A percentile compares a stretch with the other conserved stretches of the same genome.
Evolutionary conservation across 2,113 vertebrate genomes (phyloP).

Genomic region (Peromyscus leucopus): DNA sequence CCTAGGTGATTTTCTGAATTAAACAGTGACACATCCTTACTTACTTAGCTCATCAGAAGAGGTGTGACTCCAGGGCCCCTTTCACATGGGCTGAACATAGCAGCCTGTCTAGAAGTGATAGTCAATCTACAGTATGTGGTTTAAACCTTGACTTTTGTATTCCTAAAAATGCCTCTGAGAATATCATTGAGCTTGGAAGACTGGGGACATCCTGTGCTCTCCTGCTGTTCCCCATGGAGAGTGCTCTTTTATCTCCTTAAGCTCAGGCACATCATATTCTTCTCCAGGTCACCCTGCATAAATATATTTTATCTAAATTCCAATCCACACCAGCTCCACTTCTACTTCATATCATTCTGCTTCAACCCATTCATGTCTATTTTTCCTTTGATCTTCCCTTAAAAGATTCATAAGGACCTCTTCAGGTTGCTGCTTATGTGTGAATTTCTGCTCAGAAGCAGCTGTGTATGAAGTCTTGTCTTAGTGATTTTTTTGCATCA

Average conservation of each 20-base stretch:
- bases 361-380: constrained; percentile 69
- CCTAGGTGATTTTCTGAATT: not conserved
- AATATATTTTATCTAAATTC: constrained; percentile 71
- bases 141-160: constrained; percentile 19
- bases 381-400: constrained; percentile 79
- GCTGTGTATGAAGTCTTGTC: constrained; percentile 44
- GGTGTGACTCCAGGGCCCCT: not conserved
- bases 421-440: constrained; percentile 66
- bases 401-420: constrained; percentile 79
- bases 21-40: not conserved
- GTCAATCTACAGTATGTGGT: not conserved
- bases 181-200: not conserved
- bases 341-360: constrained; percentile 51
- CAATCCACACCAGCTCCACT: constrained; percentile 16
- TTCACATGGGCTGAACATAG: not conserved
- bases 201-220: not conserved
- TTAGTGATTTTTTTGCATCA: constrained; percentile 65
- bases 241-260: not conserved
- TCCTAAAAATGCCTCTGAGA: not conserved
- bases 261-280: not conserved
- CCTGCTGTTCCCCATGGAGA: not conserved
- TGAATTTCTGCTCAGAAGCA: constrained; percentile 66
- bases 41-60: not conserved
- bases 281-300: not conserved
- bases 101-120: not conserved